phyloP scores from a whole-genome alignment of 1,140 invertebrate genomes.

The Drosophila bipectinata region DNA sequence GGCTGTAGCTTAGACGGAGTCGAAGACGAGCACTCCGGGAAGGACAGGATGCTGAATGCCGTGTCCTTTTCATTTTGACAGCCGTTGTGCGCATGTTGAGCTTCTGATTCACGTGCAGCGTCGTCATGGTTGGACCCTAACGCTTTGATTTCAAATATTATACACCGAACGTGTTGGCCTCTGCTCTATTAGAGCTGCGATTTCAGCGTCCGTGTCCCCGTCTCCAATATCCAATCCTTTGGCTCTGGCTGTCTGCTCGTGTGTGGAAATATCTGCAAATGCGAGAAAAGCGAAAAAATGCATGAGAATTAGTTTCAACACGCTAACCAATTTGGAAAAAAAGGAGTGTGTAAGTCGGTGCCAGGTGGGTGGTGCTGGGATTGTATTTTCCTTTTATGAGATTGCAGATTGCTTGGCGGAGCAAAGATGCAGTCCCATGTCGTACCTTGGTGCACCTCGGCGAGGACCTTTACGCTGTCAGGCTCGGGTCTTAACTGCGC shows the following conservation, averaged over 20 bases:
- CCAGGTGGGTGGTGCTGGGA: background rate
- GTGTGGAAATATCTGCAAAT: slow-evolving; percentile 41
- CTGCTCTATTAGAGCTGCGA: slow-evolving; percentile 50
- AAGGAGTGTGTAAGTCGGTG: background rate
- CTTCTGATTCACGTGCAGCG: slow-evolving; percentile 59
- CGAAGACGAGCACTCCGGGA: background rate
- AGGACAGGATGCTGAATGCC: slow-evolving; percentile 15
- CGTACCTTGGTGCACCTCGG: background rate
- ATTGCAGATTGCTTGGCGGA: slow-evolving; percentile 41
- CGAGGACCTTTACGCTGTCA: slow-evolving; percentile 60
- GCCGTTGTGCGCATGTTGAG: slow-evolving; percentile 77
- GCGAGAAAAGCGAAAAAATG: slow-evolving; percentile 36
- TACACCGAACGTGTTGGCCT: slow-evolving; percentile 61
- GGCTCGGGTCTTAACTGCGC: slow-evolving; percentile 74
- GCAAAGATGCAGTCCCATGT: slow-evolving; percentile 18
- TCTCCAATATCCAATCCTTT: slow-evolving; percentile 14
- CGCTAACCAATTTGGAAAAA: slow-evolving; percentile 18
- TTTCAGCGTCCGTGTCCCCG: slow-evolving; percentile 39
- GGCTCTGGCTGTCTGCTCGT: slow-evolving; percentile 8
- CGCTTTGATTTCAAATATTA: slow-evolving; percentile 84
- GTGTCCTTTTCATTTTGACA: slow-evolving; percentile 74
- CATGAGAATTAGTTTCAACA: slow-evolving; percentile 8
- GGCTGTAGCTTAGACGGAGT: background rate
- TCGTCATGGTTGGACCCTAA: slow-evolving; percentile 69
- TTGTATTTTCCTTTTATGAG: slow-evolving; percentile 33